Evolutionary conservation across 1,140 invertebrate species (phyloP), one percentile per base, ranked within the genome.

Genomic region (Drosophila sechellia): DNA sequence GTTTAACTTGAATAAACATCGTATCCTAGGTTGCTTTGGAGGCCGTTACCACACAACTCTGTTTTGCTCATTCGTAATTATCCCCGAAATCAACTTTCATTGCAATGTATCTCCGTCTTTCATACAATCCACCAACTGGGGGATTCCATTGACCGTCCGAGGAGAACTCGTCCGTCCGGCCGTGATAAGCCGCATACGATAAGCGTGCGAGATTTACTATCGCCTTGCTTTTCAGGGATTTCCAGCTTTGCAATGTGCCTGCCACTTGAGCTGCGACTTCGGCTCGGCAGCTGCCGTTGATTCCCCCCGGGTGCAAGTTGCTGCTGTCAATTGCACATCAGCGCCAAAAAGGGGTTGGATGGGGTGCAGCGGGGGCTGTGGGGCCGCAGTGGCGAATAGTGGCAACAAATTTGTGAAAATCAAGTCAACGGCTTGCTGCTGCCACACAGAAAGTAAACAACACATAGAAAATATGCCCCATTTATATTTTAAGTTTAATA

Each of bases 241-340:
- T 77, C 46, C 59, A 55, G 52, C 77, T 68, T 75, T 86, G 68
- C 80, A 77, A 80, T 72, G 72, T 64, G 81, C 60, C 73, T 60
- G 73, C 61, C 74, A 86, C 74, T 81, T 69, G 73, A 86, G 68
- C 40, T 56, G 73, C 57, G 49, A 65, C 56, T 68, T 40, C 46
- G 11, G 65, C 34, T 42, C 31, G 31, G 55, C 37, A 55, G 54
- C 45, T 68, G 61, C 39, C 58, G 45, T 31, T 81, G 80, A 86
- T 74, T 74, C 77, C 81, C 81, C 73, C 22, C 66, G 81, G 81
- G 73, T 63, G 60, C 63, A 68, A 72, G 69, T 76, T 76, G 71
- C 80, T 76, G 57, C 77, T 85, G 77, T 85, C 81, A 85, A 81
- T 79, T 79, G 77, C 77, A 72, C 81, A 84, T 59, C 66, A 76